These are phyloP conservation scores for Betta splendens DNA, from an alignment of 2,797 vertebrate species.

Conservation along the genomic window DNA sequence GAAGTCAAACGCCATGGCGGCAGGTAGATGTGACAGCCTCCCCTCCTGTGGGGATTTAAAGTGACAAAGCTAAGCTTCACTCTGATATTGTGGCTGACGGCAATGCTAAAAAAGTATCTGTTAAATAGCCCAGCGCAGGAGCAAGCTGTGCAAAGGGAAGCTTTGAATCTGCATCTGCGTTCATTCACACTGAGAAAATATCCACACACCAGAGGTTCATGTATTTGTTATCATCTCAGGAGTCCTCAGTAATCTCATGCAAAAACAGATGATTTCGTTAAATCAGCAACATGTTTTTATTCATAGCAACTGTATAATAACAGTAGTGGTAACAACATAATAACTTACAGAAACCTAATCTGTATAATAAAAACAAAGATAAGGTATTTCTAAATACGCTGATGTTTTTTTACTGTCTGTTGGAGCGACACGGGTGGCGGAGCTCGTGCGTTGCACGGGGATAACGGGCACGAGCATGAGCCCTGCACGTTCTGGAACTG, in stretches of 20 bases:
- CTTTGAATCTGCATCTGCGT: conserved; percentile 22
- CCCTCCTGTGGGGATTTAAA: conserved; percentile 1
- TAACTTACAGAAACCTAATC: no score
- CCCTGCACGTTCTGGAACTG: conserved; percentile 38
- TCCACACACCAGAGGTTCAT: conserved; percentile 1
- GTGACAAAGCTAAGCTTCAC: conserved; percentile 14
- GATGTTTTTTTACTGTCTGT: background rate
- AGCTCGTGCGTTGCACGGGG: background rate
- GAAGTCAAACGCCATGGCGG: conserved; percentile 12
- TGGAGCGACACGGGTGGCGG: conserved; percentile 2
- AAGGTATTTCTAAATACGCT: no score
- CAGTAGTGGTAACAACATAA: no score
- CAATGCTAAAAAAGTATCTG: conserved; percentile 21
- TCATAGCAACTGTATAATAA: no score
- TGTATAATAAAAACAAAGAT: no score
- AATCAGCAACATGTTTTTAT: no score
- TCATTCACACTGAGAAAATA: conserved; percentile 8
- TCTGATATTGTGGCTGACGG: conserved; percentile 15
- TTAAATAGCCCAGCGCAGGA: conserved; percentile 16
- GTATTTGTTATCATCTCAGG: conserved; percentile 24
- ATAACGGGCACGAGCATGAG: background rate
- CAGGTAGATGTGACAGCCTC: conserved; percentile 23
- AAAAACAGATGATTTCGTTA: no score
- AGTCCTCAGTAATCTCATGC: background rate
- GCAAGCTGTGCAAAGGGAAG: conserved; percentile 25